Evolutionary conservation across 1,140 invertebrate genomes (phyloP).

Genomic region (Zaprionus lachaisei): DNA sequence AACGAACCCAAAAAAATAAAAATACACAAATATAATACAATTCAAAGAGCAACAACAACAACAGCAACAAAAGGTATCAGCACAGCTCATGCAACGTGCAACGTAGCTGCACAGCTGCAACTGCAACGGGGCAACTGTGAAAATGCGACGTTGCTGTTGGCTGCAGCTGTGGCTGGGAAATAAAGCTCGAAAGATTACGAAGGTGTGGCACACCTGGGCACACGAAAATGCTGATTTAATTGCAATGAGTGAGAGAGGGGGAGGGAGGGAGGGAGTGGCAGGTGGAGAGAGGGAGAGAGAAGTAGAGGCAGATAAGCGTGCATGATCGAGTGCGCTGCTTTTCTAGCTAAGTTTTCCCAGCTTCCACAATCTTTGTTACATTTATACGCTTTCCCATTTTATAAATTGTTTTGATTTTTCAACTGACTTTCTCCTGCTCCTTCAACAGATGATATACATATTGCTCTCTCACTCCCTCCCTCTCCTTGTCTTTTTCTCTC

Average conservation of each 20-base stretch:
- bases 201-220: constrained; percentile 35
- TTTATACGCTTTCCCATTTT: constrained; percentile 12
- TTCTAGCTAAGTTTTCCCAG: constrained; percentile 8
- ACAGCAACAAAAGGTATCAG: constrained; percentile 11
- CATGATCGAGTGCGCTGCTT: constrained; percentile 18
- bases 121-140: constrained; percentile 1
- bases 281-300: neutral
- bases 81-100: neutral
- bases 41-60: neutral
- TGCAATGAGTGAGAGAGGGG: neutral
- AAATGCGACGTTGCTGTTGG: constrained; percentile 15
- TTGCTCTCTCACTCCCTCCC: neutral
- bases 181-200: constrained; percentile 25
- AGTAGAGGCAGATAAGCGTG: neutral
- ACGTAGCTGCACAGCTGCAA: neutral
- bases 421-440: constrained; percentile 16
- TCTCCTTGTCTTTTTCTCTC: neutral
- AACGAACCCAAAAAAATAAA: constrained; percentile 16
- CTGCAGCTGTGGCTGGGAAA: constrained; percentile 20
- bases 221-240: constrained; percentile 34
- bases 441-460: constrained; percentile 10
- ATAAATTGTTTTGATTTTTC: constrained; percentile 20
- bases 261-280: neutral
- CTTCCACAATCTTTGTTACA: neutral
- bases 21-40: constrained; percentile 6